phyloP scores from a whole-genome alignment of 1,140 invertebrate species.

The Drosophila azteca region DNA sequence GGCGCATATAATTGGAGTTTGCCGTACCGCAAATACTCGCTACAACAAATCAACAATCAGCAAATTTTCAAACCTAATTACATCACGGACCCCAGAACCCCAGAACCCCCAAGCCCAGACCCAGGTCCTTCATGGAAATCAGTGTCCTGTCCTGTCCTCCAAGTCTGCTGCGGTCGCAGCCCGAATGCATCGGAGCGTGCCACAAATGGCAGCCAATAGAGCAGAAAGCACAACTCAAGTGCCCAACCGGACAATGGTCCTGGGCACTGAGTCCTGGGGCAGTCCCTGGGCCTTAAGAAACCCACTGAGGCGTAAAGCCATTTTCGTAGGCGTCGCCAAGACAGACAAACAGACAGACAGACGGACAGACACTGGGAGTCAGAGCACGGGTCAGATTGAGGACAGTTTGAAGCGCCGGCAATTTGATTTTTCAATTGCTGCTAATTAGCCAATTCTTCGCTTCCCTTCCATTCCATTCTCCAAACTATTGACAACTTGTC shows the following conservation, averaged over 20 bases:
- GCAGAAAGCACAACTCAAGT: slow-evolving; percentile 77
- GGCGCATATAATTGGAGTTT: slow-evolving; percentile 71
- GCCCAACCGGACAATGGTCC: slow-evolving; percentile 45
- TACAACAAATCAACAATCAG: slow-evolving; percentile 64
- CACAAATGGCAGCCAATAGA: slow-evolving; percentile 73
- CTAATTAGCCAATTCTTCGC: slow-evolving; percentile 50
- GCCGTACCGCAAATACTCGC: slow-evolving; percentile 31
- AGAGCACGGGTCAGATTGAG: slow-evolving; percentile 19
- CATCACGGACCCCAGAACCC: slow-evolving; percentile 8
- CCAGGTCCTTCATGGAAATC: slow-evolving; percentile 55
- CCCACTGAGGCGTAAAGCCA: slow-evolving; percentile 50
- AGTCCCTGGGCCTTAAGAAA: slow-evolving; percentile 55
- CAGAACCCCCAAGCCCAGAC: slow-evolving; percentile 3
- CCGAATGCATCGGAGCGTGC: slow-evolving; percentile 58
- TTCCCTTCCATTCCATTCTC: slow-evolving; percentile 2
- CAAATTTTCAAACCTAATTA: slow-evolving; percentile 78
- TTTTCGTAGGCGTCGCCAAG: slow-evolving; percentile 59
- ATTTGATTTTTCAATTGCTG: slow-evolving; percentile 80
- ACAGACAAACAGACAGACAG: slow-evolving; percentile 17
- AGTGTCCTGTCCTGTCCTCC: slow-evolving; percentile 36
- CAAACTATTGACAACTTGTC: slow-evolving; percentile 67
- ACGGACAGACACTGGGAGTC: not conserved
- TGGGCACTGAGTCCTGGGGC: slow-evolving; percentile 8
- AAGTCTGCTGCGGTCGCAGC: slow-evolving; percentile 61
- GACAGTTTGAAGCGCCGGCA: slow-evolving; percentile 30